Conservation (phyloP, 2,113 vertebrate genomes). For the Eolophus roseicapilla region DNA sequence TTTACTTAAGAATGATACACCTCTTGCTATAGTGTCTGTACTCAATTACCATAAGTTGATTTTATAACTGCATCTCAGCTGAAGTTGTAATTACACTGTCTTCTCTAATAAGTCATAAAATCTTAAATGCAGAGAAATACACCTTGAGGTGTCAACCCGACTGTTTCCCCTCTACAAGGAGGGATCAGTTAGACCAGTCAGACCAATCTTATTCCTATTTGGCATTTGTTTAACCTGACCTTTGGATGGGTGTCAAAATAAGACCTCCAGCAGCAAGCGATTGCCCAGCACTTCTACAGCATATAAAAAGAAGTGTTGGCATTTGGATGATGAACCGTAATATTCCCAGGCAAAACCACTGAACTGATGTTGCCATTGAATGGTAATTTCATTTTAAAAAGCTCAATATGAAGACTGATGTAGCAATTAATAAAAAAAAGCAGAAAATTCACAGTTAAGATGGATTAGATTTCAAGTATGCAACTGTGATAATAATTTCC, state of each 20-base stretch:
- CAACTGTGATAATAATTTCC: neutral
- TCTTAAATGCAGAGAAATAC: neutral
- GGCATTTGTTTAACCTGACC: conserved; percentile 50
- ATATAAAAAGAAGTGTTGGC: neutral
- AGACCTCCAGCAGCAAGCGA: neutral
- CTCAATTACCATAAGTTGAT: conserved; percentile 22
- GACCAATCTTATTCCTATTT: neutral
- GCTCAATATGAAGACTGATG: neutral
- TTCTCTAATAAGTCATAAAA: conserved; percentile 38
- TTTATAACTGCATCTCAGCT: conserved; percentile 1
- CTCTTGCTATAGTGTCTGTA: conserved; percentile 10
- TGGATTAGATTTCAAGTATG: neutral
- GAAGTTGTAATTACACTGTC: conserved; percentile 34
- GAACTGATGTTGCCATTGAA: neutral
- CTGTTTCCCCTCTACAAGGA: neutral
- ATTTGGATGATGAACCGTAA: neutral
- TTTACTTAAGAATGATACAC: conserved; percentile 7
- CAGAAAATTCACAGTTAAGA: neutral
- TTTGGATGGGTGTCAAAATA: conserved; percentile 1
- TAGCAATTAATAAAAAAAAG: neutral
- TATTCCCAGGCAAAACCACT: neutral
- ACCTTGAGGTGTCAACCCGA: conserved; percentile 8
- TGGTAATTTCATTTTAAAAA: neutral
- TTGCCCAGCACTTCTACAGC: neutral
- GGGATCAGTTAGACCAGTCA: neutral